A percentile compares a stretch with the other conserved stretches of the same genome.
Conservation (phyloP, 2,888 invertebrate genomes). For the Colletes collaris region DNA sequence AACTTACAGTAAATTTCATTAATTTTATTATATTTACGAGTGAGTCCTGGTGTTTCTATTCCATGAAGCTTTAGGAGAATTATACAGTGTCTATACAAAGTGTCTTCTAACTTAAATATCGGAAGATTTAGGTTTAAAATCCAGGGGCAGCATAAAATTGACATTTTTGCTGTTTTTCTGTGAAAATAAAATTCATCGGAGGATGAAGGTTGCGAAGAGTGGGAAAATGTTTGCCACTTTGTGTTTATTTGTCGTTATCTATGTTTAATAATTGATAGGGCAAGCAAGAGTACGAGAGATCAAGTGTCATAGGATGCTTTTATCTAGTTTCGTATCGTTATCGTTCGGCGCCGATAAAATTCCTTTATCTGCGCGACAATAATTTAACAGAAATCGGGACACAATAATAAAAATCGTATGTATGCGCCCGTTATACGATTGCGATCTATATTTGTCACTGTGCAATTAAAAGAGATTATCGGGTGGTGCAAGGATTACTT, state of each 20-base stretch:
- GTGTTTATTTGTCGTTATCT: constrained; percentile 14
- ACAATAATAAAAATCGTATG: not conserved
- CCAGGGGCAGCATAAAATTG: too few species aligned
- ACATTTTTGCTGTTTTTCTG: too few species aligned
- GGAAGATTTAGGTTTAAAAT: too few species aligned
- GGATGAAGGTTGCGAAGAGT: not conserved
- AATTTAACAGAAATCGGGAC: not conserved
- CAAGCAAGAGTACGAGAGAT: not conserved
- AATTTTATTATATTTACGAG: too few species aligned
- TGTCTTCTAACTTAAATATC: too few species aligned
- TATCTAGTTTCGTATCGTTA: constrained; percentile 10
- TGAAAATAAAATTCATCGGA: not conserved
- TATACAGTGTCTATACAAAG: not conserved
- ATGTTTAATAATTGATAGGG: constrained; percentile 1
- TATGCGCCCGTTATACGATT: too few species aligned
- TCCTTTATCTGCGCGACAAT: constrained; percentile 21
- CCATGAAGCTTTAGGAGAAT: not conserved
- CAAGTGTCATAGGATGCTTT: constrained; percentile 9
- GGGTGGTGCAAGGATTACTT: not conserved
- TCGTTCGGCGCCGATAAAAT: constrained; percentile 4
- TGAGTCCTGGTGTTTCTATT: too few species aligned
- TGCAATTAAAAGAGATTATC: not conserved
- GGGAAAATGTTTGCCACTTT: not conserved
- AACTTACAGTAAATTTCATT: too few species aligned
- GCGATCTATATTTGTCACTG: not conserved